Base-by-base conservation (phyloP, 2,888 invertebrate species). In the Meiosimyza decipiens region DNA sequence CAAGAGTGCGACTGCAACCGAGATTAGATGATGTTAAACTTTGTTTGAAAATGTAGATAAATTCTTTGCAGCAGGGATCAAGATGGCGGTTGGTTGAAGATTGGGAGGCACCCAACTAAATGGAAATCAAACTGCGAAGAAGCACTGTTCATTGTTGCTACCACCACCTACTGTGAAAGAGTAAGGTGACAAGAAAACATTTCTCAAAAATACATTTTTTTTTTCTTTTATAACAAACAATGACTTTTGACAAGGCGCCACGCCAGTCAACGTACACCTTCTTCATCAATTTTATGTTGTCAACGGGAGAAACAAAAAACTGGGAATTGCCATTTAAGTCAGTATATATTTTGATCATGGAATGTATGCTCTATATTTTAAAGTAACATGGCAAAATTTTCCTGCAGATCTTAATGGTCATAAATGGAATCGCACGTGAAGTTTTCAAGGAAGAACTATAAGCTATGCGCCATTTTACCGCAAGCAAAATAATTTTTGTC, bases 271-370 rank as follows among this genome's bases (percentile, higher is more conserved):
- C 18, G 40, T 47, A 74, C 75, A 74, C 75, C 73, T 71, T 65
- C 64, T 73, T 68, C 75, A 76, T 76, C 73, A 74, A 74, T 76
- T 73, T 74, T 62, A 71, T 57, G 64, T 71, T 75, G 73, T 71
- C 74, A 75, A 71, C 74, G 62, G 1, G 13, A 22, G 11, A 52
- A 54, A 52, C 40, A 54, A n/a, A 28, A 51, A 65, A 50, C 1
- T 9, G 7, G 12, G 13, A 18, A 6, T 9, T 40, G 9, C 40
- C 40, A 9, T 40, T 40, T 40, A 6, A 40, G 40, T 40, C 40
- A 40, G 9, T 1, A 3, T 9, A 7, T 40, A 40, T 40, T 3
- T 6, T 7, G 40, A 40, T 1, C 40, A 9, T 40, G 40, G 9
- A 7, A 40, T 5, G 5, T 40, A 4, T 40, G 7, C 7, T 40